phyloP scores from a whole-genome alignment of 2,113 vertebrate genomes.

The Nerophis lumbriciformis region DNA sequence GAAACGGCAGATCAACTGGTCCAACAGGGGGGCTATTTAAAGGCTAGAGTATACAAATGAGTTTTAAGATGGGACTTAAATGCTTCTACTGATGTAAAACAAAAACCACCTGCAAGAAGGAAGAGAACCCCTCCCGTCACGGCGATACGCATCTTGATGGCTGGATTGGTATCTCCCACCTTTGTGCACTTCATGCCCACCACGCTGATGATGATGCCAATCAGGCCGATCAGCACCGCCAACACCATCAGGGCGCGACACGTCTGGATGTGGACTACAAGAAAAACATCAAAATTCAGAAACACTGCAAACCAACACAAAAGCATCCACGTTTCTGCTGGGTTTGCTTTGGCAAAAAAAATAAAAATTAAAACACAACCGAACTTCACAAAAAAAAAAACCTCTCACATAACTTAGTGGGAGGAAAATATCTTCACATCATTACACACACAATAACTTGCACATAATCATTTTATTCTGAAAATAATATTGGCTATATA shows the following conservation, averaged over 20 bases:
- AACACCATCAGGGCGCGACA: conserved; percentile 93
- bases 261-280: conserved; percentile 91
- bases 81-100: neutral
- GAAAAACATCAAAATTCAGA: neutral
- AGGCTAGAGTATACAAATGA: no score
- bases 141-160: conserved; percentile 84
- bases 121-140: conserved; percentile 86
- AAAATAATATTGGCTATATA: no score
- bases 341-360: conserved; percentile 41
- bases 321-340: conserved; percentile 25
- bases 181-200: conserved; percentile 97
- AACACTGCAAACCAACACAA: conserved; percentile 23
- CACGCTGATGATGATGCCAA: conserved; percentile 87
- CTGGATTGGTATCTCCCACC: conserved; percentile 89
- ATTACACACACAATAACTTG: conserved; percentile 8
- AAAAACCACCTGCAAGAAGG: conserved; percentile 81
- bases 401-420: conserved; percentile 62
- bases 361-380: no score
- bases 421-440: conserved; percentile 59
- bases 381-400: neutral
- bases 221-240: conserved; percentile 89
- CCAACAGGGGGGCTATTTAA: no score
- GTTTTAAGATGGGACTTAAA: no score
- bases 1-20: no score
- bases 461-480: neutral